Percentiles rank a stretch among this genome's conserved stretches.
Conservation (phyloP, 2,113 vertebrate genomes). For the Gobio gobio region DNA sequence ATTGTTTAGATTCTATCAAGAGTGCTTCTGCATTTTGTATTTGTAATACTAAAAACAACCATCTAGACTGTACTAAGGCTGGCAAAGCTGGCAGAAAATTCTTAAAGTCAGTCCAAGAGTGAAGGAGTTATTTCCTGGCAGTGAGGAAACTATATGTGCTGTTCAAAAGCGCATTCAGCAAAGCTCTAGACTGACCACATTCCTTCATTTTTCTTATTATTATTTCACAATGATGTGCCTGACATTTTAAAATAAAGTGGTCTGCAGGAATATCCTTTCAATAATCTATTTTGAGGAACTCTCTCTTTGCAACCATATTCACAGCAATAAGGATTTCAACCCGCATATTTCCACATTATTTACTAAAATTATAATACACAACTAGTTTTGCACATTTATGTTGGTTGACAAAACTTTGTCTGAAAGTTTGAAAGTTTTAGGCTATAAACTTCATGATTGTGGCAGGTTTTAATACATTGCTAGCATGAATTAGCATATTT, state of each 20-base stretch:
- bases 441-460: too few species aligned
- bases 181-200: slow-evolving; percentile 14
- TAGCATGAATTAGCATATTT: too few species aligned
- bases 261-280: not conserved
- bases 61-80: not conserved
- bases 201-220: not conserved
- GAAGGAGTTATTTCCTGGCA: slow-evolving; percentile 52
- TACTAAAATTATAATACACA: too few species aligned
- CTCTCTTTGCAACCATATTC: not conserved
- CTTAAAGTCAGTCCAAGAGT: slow-evolving; percentile 46
- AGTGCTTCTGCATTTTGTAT: not conserved
- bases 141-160: slow-evolving; percentile 46
- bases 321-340: not conserved
- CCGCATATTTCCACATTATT: too few species aligned
- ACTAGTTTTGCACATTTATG: too few species aligned
- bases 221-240: not conserved
- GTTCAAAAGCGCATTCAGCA: slow-evolving; percentile 35
- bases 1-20: not conserved
- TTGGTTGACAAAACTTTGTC: too few species aligned
- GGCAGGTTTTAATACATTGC: too few species aligned
- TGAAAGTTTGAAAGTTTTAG: too few species aligned
- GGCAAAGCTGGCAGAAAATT: slow-evolving; percentile 16
- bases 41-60: not conserved
- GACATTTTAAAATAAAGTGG: not conserved
- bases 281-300: not conserved